Base-by-base conservation (phyloP, 1,140 invertebrate genomes). In the Drosophila lowei region DNA sequence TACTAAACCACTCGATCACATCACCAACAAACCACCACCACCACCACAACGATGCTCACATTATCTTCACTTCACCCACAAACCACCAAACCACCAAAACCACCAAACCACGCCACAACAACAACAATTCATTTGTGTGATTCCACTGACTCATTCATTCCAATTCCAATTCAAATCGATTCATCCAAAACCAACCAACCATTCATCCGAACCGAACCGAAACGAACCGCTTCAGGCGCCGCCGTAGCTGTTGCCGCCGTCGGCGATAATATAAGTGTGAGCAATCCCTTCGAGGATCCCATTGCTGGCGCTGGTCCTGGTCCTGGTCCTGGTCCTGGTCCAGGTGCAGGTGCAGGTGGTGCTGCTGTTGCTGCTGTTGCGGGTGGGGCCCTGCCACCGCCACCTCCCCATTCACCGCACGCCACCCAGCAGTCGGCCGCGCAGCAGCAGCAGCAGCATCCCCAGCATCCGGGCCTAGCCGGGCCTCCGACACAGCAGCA, bases 281-380 rank as follows among this genome's bases (percentile, higher is more conserved):
- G 95, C 90, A 96, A 96, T 93, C 95, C 95, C 70, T 96, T 96
- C 93, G 95, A 96, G 92, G 95, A 96, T 93, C 93, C 94, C 77
- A 93, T 92, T 81, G 92, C 92, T 74, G 78, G 64, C 47, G 61
- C 18, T 64, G 61, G 61, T 9, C 57, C 57, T 18, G 84, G 79
- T 44, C 68, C 48, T 23, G 71, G 53, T 44, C 42, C 65, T 56
- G 80, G 63, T 59, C 61, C 60, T 49, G 65, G 13, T 57, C 54
- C 54, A 42, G 72, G 48, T 55, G 58, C 41, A 57, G 62, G 57
- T 46, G 49, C 61, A 52, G 76, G 41, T 57, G 56, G 57, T 71
- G 73, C 64, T 71, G 73, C 64, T 83, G 83, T 57, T 72, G 68
- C 66, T 48, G 61, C 64, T 61, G 67, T 65, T 21, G 67, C 53